Evolutionary conservation across 2,113 vertebrate species (phyloP), one percentile per base, ranked within the genome.

Genomic region (Microcebus griseorufus): DNA sequence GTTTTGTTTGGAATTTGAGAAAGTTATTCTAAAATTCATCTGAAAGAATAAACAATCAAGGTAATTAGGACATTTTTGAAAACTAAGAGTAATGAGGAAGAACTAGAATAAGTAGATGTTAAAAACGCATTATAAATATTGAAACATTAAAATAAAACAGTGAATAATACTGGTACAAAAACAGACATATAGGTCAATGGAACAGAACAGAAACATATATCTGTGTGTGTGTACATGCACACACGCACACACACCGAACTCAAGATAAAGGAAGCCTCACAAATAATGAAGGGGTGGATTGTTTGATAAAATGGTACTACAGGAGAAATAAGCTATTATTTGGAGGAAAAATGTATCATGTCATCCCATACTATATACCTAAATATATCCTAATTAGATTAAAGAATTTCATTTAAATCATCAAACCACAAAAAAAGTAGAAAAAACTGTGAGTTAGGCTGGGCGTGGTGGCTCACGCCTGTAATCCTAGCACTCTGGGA

Each of bases 21-120:
- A 86, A 67, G 20, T 82, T 92, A 95, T 67, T 84, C 34, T 88
- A 94, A 96, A 96, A 94, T 81, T 84, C 17, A 89, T 73, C 48
- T 42, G 22, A 93, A 92, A 72, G 73, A 89, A 86, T 69, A 37
- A 87, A 34, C 3, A 82, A 34, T 89, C 7, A 58, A 55, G 18
- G 5, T 55, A 86, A 58, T 11, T 53, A 96, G 51, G 76, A 11
- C 45, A 64, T 79, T 83, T 94, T 92, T 80, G 16, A 69, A 95
- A 96, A 81, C 58, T 67, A 51, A 75, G 32, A 72, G 27, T 60
- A 62, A 90, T 73, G 42, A 92, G 18, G 34, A 94, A 11, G 48
- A 75, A 85, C 12, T 89, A 90, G 37, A 23, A 69, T 11, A 91
- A 48, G 60, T 83, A 91, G 53, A 83, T 64, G 58, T 45, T 82